Evolutionary conservation across 2,888 invertebrate species (phyloP), one percentile per base, ranked within the genome.

Genomic region (Epicampocera succincta): DNA sequence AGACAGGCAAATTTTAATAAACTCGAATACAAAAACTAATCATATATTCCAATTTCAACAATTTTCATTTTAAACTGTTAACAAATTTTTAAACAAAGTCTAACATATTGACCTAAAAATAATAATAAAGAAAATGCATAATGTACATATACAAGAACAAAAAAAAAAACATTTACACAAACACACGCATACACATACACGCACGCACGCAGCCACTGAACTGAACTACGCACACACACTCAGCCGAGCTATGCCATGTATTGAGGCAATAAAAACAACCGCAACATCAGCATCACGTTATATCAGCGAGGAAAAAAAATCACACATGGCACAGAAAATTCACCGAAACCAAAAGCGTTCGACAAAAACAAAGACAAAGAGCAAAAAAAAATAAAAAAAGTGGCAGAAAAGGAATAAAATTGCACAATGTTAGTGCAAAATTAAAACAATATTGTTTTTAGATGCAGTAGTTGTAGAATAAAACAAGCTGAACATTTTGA

Each of bases 401-500:
- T 11, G 29, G 11, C 19, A 15, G 4, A 29, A 38, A 25, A 42
- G n/a, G 50, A 44, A 50, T 60, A 69, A 74, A 69, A 56, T 56
- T 63, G 63, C 48, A 80, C 78, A 82, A 75, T 82, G 78, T 82
- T 78, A 46, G 69, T 54, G 74, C 52, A 78, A 71, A 78, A 82
- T 82, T 82, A 78, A 78, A 82, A 78, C 82, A 82, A 82, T 82
- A 82, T 82, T 78, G 78, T 74, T 78, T 78, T 78, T 78, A 66
- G 78, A 71, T 71, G 71, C 69, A 71, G 73, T 48, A 71, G 73
- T 73, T 60, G 78, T 54, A 69, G 68, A 52, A 52, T 56, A 78
- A 48, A 74, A 73, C 65, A 66, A 66, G 25, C 38, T 61, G 44
- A 75, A 80, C 80, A 71, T 52, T 29, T 38, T 15, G 46, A 74